These are phyloP conservation scores for Orthosia gothica DNA, from an alignment of 2,888 invertebrate genomes.

Conservation along the genomic window DNA sequence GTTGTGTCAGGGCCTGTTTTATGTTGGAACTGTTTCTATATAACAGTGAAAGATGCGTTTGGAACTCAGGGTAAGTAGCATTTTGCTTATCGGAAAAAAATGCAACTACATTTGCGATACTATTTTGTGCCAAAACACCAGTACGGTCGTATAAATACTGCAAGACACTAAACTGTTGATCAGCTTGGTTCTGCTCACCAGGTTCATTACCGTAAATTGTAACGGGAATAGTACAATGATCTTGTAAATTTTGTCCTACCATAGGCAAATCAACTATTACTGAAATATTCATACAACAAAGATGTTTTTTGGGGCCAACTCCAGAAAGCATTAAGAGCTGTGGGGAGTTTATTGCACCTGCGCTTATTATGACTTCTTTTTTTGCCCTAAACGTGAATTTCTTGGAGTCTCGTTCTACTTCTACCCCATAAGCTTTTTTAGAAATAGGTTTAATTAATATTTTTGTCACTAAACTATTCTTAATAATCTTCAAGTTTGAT, in stretches of 20 bases:
- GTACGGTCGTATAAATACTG: constrained; percentile 88
- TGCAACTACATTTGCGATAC: constrained; percentile 90
- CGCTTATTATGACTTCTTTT: constrained; percentile 88
- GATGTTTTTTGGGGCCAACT: constrained; percentile 85
- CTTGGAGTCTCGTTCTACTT: constrained; percentile 77
- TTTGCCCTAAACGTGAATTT: constrained; percentile 69
- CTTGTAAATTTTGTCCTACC: constrained; percentile 91
- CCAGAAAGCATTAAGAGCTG: constrained; percentile 89
- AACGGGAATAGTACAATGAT: constrained; percentile 86
- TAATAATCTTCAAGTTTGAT: constrained; percentile 70
- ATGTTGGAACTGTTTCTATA: constrained; percentile 75
- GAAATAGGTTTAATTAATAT: constrained; percentile 33
- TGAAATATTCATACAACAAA: constrained; percentile 80
- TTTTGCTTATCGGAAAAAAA: constrained; percentile 75
- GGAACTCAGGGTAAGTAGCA: constrained; percentile 78
- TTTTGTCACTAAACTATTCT: constrained; percentile 72
- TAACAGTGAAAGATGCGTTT: constrained; percentile 72
- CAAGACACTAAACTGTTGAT: constrained; percentile 78
- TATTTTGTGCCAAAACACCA: constrained; percentile 88
- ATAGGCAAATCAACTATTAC: constrained; percentile 83
- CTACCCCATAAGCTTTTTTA: constrained; percentile 73
- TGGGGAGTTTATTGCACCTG: constrained; percentile 88
- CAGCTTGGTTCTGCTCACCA: constrained; percentile 67
- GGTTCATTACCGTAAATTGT: constrained; percentile 79
- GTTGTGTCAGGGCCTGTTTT: constrained; percentile 2